Evolutionary conservation across 2,797 vertebrate genomes (phyloP).

Genomic region (Coreius guichenoti): DNA sequence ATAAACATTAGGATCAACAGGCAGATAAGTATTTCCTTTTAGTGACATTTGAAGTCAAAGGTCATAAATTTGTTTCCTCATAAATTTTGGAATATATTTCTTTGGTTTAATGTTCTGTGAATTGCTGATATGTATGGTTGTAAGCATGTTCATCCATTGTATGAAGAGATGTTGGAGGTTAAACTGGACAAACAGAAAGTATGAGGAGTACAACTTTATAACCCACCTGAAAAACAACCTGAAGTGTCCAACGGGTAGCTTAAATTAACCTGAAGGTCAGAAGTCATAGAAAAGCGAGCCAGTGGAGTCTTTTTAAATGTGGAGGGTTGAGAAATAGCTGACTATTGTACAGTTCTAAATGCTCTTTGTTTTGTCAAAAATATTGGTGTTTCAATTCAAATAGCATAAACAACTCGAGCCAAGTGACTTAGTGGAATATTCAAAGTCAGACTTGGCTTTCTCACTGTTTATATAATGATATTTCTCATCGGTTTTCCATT

Average conservation of each 20-base stretch:
- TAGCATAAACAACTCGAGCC: slow-evolving; percentile 16
- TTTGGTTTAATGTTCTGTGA: slow-evolving; percentile 16
- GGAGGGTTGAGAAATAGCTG: not conserved
- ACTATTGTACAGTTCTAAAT: not conserved
- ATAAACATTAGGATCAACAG: slow-evolving; percentile 30
- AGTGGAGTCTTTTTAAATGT: not conserved
- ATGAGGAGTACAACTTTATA: slow-evolving; percentile 11
- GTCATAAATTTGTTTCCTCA: not conserved
- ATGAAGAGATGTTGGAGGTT: not conserved
- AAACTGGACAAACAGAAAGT: slow-evolving; percentile 11
- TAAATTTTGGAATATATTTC: not conserved
- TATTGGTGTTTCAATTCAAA: not conserved
- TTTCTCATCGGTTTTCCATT: slow-evolving; percentile 19
- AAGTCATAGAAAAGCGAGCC: not conserved
- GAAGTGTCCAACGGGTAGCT: not conserved
- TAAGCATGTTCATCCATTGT: not conserved
- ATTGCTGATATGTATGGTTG: slow-evolving; percentile 1
- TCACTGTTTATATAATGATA: slow-evolving; percentile 23
- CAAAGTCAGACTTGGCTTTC: slow-evolving; percentile 1
- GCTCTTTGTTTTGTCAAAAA: not conserved
- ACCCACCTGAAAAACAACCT: slow-evolving; percentile 1
- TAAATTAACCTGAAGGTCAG: not conserved
- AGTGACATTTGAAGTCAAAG: slow-evolving; percentile 15
- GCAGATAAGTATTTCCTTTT: slow-evolving; percentile 1
- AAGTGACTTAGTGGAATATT: slow-evolving; percentile 20